phyloP scores from a whole-genome alignment of 1,140 invertebrate genomes.

The Aphaenogaster ashmeadi region DNA sequence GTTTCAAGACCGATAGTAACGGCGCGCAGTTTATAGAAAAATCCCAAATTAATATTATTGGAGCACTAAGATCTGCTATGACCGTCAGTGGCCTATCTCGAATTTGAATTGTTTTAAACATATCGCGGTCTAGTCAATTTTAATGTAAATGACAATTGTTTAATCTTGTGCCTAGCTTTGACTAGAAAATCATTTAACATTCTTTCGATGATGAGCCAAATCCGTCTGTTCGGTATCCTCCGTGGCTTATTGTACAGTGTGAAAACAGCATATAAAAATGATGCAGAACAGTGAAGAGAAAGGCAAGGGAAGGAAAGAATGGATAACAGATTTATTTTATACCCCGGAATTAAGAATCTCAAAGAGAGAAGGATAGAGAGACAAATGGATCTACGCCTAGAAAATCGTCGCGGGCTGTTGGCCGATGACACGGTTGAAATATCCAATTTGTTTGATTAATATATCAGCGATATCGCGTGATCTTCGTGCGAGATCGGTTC shows the following conservation, averaged over 20 bases:
- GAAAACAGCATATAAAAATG: background rate
- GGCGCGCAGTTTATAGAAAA: too few relatives aligned
- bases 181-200: background rate
- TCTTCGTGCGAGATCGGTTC: conserved; percentile 72
- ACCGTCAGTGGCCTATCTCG: too few relatives aligned
- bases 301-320: background rate
- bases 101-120: too few relatives aligned
- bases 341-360: background rate
- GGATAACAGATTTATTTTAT: background rate
- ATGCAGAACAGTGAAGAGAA: background rate
- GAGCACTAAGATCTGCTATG: too few relatives aligned
- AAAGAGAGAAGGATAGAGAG: background rate
- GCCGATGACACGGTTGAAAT: conserved; percentile 45
- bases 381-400: background rate
- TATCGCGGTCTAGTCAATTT: too few relatives aligned
- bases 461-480: conserved; percentile 72
- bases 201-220: background rate
- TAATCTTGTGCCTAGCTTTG: background rate
- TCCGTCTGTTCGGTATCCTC: background rate
- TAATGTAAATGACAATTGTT: background rate
- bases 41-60: too few relatives aligned
- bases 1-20: too few relatives aligned
- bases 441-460: conserved; percentile 73
- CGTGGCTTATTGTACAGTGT: background rate
- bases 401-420: background rate